phyloP scores from a whole-genome alignment of 2,113 vertebrate species.

The Platycercus adscitus region DNA sequence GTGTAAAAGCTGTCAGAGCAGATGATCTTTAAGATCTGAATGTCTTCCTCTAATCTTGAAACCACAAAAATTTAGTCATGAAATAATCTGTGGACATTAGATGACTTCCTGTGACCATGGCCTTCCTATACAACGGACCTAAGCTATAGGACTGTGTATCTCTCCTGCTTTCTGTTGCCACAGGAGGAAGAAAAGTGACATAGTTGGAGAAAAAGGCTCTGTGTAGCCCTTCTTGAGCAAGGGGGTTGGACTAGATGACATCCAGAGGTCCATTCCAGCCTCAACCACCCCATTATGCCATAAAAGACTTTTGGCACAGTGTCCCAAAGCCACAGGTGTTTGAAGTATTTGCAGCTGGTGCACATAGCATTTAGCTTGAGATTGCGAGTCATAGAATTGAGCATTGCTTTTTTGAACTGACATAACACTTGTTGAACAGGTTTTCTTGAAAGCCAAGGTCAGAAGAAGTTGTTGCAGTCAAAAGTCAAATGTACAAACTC shows the following conservation, averaged over 20 bases:
- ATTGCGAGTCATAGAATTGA: neutral
- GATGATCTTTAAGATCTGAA: neutral
- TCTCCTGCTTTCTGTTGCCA: neutral
- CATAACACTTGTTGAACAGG: neutral
- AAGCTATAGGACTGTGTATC: neutral
- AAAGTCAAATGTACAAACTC: neutral
- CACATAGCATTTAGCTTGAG: neutral
- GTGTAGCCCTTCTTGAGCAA: neutral
- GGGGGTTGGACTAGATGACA: neutral
- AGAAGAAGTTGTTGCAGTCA: neutral
- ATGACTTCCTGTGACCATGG: neutral
- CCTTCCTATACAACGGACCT: neutral
- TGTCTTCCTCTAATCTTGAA: neutral
- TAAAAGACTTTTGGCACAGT: neutral
- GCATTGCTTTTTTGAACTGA: neutral
- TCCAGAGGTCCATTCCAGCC: neutral
- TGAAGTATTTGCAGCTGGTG: neutral
- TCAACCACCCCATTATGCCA: neutral
- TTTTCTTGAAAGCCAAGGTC: slow-evolving; percentile 7
- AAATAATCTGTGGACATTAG: neutral
- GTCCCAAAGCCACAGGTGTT: neutral
- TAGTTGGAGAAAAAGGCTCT: neutral
- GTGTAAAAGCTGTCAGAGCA: neutral
- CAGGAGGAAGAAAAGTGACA: neutral
- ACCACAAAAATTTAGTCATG: neutral